Percentiles rank a stretch among this genome's conserved stretches.
Conservation (phyloP, 2,113 vertebrate genomes). For the Salvator merianae region DNA sequence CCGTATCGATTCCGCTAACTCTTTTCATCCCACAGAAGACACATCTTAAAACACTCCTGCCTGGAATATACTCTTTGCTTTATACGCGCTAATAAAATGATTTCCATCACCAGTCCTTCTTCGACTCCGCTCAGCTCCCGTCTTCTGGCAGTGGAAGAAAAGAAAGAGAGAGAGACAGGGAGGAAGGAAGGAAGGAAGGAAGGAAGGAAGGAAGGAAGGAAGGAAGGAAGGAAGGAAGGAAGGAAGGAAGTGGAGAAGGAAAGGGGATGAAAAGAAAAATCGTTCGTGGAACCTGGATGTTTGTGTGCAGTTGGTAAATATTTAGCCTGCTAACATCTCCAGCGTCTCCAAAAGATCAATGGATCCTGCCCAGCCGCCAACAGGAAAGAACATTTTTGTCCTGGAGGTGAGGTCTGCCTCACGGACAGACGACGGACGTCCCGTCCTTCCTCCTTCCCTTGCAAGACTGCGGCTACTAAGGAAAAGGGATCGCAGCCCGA, state of each 20-base stretch:
- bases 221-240: no score
- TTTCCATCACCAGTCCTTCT: conserved; percentile 85
- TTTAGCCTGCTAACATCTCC: conserved; percentile 93
- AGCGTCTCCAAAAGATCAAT: conserved; percentile 90
- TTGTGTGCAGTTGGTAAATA: conserved; percentile 98
- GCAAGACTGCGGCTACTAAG: neutral
- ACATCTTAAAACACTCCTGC: conserved; percentile 86
- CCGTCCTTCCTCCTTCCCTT: neutral
- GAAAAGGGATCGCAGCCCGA: neutral
- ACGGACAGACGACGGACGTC: conserved; percentile 62
- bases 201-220: no score
- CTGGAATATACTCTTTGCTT: conserved; percentile 87
- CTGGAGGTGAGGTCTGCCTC: conserved; percentile 73
- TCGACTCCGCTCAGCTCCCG: conserved; percentile 74
- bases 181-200: conserved; percentile 51
- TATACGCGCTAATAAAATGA: conserved; percentile 95
- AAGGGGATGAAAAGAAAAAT: conserved; percentile 76
- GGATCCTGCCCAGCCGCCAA: conserved; percentile 72
- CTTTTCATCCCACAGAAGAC: conserved; percentile 88
- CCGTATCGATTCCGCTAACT: conserved; percentile 90
- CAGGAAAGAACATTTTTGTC: conserved; percentile 73
- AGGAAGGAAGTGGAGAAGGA: neutral
- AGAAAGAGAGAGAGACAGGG: neutral
- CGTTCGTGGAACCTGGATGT: conserved; percentile 87
- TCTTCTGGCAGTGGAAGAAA: neutral